A percentile compares a stretch with the other conserved stretches of the same genome.
These are phyloP conservation scores for Platycheirus albimanus DNA, from an alignment of 2,888 invertebrate genomes.

Conservation along the genomic window DNA sequence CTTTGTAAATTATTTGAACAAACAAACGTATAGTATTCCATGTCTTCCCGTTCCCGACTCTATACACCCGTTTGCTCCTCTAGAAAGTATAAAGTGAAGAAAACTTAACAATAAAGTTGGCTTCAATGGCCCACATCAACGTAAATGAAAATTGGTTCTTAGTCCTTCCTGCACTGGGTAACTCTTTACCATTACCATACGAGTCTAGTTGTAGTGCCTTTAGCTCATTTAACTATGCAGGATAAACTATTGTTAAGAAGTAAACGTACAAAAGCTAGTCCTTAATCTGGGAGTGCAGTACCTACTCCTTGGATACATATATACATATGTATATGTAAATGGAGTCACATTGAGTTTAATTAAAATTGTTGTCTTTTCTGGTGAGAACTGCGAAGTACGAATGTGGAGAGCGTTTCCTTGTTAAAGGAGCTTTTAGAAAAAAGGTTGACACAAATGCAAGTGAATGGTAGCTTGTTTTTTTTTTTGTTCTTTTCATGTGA, in stretches of 20 bases:
- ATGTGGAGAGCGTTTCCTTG: slow-evolving; percentile 16
- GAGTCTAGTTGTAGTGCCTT: background rate
- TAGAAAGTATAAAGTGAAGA: background rate
- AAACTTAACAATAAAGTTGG: slow-evolving; percentile 32
- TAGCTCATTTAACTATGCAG: slow-evolving; percentile 28
- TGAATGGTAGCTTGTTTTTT: background rate
- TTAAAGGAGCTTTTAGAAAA: slow-evolving; percentile 15
- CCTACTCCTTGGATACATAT: too few relatives aligned
- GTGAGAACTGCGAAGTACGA: slow-evolving; percentile 11
- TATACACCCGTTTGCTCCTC: too few relatives aligned
- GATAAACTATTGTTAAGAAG: slow-evolving; percentile 36
- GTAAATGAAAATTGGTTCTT: slow-evolving; percentile 24
- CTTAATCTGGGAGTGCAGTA: slow-evolving; percentile 19
- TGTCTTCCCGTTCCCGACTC: background rate
- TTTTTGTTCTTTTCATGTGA: background rate
- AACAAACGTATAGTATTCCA: slow-evolving; percentile 26
- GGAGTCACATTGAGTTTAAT: slow-evolving; percentile 45
- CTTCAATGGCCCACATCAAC: slow-evolving; percentile 30
- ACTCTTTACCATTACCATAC: background rate
- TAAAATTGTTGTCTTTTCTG: slow-evolving; percentile 41
- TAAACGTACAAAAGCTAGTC: slow-evolving; percentile 24
- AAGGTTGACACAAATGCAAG: slow-evolving; percentile 24
- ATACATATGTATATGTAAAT: too few relatives aligned
- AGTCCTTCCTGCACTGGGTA: background rate
- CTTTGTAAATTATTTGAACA: slow-evolving; percentile 59